Conservation (phyloP, 1,140 invertebrate genomes). For the Pantala flavescens region DNA sequence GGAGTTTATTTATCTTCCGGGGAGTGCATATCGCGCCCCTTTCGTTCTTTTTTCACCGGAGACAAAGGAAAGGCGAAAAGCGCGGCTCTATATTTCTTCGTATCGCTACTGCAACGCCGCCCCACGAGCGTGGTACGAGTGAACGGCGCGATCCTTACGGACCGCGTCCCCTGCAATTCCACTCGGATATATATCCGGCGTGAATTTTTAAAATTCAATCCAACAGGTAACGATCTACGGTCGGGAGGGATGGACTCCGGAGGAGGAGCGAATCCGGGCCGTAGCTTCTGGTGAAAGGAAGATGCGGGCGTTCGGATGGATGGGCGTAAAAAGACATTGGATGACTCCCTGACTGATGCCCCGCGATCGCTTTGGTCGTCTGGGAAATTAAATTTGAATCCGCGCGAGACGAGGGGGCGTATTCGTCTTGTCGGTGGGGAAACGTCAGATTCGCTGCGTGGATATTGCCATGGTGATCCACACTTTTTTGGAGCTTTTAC, state of each 20-base stretch:
- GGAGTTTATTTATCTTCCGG: constrained; percentile 11
- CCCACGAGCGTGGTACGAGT: neutral
- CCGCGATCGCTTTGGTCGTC: too few relatives aligned
- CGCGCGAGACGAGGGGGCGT: too few relatives aligned
- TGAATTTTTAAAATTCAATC: constrained; percentile 11
- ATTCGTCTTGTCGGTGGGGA: too few relatives aligned
- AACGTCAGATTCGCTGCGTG: too few relatives aligned
- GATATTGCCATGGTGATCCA: too few relatives aligned
- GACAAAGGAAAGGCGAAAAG: too few relatives aligned
- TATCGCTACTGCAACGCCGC: neutral
- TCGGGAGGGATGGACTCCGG: neutral
- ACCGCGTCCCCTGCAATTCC: neutral
- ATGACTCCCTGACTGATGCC: too few relatives aligned
- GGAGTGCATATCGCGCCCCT: neutral
- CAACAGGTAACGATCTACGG: constrained; percentile 4
- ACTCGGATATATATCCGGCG: neutral
- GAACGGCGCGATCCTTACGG: neutral
- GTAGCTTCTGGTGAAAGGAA: constrained; percentile 17
- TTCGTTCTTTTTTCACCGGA: neutral
- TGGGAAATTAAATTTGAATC: too few relatives aligned
- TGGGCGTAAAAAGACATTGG: too few relatives aligned
- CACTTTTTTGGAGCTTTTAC: too few relatives aligned
- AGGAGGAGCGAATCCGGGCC: neutral
- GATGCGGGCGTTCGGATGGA: too few relatives aligned
- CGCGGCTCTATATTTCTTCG: too few relatives aligned